Conservation (phyloP, 2,888 invertebrate species). For the Lottia scabra region DNA sequence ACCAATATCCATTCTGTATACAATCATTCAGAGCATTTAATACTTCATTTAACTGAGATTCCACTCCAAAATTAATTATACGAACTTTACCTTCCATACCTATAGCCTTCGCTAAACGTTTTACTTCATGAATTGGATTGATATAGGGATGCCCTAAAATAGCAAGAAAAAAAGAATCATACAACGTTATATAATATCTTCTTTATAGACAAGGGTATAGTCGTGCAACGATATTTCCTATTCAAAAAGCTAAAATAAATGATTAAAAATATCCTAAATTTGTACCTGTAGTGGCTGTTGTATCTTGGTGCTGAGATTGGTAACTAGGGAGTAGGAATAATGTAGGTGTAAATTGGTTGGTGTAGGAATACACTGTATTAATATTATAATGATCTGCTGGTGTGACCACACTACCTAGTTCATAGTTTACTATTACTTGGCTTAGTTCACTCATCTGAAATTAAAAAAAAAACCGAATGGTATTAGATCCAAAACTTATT, state of each 20-base stretch:
- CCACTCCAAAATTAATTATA: slow-evolving; percentile 63
- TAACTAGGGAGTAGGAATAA: slow-evolving; percentile 55
- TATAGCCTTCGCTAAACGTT: slow-evolving; percentile 57
- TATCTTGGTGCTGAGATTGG: too few species aligned
- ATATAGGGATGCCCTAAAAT: slow-evolving; percentile 54
- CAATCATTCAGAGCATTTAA: slow-evolving; percentile 59
- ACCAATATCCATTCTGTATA: slow-evolving; percentile 63
- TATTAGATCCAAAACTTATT: too few species aligned
- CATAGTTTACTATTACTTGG: slow-evolving; percentile 56
- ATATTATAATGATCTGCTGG: slow-evolving; percentile 58
- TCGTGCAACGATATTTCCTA: too few species aligned
- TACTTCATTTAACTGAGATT: slow-evolving; percentile 54
- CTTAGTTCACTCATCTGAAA: slow-evolving; percentile 59
- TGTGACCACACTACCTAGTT: slow-evolving; percentile 58
- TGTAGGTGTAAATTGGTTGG: slow-evolving; percentile 55
- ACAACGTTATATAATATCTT: too few species aligned
- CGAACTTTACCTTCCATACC: slow-evolving; percentile 62
- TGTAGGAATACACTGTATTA: slow-evolving; percentile 50
- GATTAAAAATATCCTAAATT: too few species aligned
- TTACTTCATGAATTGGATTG: slow-evolving; percentile 60
- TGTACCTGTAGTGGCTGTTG: too few species aligned
- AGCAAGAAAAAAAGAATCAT: neutral
- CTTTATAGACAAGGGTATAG: too few species aligned
- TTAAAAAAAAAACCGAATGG: slow-evolving; percentile 11
- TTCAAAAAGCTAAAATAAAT: too few species aligned